Evolutionary conservation across 2,113 vertebrate genomes (phyloP), one percentile per base, ranked within the genome.

Genomic region (Erythrocercus mccallii): DNA sequence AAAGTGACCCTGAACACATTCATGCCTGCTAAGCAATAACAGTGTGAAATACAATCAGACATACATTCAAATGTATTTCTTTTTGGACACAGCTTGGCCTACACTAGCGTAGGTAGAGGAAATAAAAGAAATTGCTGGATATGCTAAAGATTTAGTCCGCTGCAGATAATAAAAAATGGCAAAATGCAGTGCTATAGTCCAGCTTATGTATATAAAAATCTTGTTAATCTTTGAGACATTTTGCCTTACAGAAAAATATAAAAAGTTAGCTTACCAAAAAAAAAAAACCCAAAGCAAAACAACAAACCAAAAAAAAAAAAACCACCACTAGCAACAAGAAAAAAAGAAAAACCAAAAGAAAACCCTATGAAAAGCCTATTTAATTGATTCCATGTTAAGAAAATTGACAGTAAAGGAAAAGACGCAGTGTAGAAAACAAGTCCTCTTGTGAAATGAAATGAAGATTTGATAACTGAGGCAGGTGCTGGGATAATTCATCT

Each of bases 1-100:
- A 86, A 66, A 70, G 38, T 81, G 90, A 93, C 92, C 87, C 82
- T 64, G 69, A 94, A 81, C 80, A 81, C 80, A 68, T 74, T 95
- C 85, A 88, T 70, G 92, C 53, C 71, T 84, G 60, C 79, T 74
- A 94, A 88, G 71, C 64, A 90, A 1, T 45, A 95, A 64, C 56
- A 86, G 60, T 0, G 0, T 81, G 88, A 96, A 92, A 97, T 78
- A 56, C 90, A 93, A 65, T 83, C 81, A 95, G 85, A 78, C 64
- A 68, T 42, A 95, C 56, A 81, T 78, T 83, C 35, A 83, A 24
- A 62, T 44, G 10, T 24, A 15, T 38, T 90, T 83, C 58, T 60
- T 66, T 69, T 70, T 28, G 35, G 81, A 92, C 48, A 62, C 31
- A 81, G 51, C 40, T 69, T 79, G 65, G 69, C 25, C 71, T 65